Evolutionary conservation across 2,888 invertebrate species (phyloP).

Genomic region (Noctua janthe): DNA sequence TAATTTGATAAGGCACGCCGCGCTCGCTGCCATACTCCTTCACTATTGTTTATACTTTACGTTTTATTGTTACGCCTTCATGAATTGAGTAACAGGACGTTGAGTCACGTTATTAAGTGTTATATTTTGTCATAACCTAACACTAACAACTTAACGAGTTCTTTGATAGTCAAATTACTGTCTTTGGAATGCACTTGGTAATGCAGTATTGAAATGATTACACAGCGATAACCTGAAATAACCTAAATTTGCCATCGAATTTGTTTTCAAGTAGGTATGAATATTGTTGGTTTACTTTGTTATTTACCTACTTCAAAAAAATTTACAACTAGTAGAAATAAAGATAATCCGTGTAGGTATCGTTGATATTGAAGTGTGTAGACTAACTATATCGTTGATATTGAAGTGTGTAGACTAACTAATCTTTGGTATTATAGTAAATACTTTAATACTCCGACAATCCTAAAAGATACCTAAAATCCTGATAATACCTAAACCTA

Average conservation of each 20-base stretch:
- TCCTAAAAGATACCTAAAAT: slow-evolving; percentile 30
- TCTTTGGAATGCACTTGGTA: slow-evolving; percentile 41
- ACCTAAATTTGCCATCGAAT: slow-evolving; percentile 41
- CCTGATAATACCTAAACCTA: slow-evolving; percentile 26
- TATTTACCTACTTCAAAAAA: slow-evolving; percentile 31
- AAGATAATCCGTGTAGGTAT: slow-evolving; percentile 38
- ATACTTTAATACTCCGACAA: slow-evolving; percentile 43
- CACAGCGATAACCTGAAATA: slow-evolving; percentile 41
- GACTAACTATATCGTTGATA: slow-evolving; percentile 47
- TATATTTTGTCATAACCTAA: slow-evolving; percentile 33
- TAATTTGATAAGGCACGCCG: slow-evolving; percentile 82
- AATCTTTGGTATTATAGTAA: slow-evolving; percentile 42
- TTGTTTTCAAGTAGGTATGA: slow-evolving; percentile 14
- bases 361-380: slow-evolving; percentile 43
- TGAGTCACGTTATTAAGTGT: slow-evolving; percentile 26
- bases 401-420: slow-evolving; percentile 38
- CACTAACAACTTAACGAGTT: slow-evolving; percentile 10
- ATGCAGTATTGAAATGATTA: slow-evolving; percentile 38
- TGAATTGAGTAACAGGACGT: slow-evolving; percentile 49
- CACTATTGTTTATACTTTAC: slow-evolving; percentile 54
- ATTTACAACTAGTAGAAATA: slow-evolving; percentile 25
- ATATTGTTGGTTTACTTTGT: neutral
- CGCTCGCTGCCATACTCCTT: slow-evolving; percentile 41
- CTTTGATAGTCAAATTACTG: slow-evolving; percentile 35
- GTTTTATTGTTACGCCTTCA: slow-evolving; percentile 51